These are phyloP conservation scores for Redunca redunca DNA, from an alignment of 2,113 vertebrate species.

Conservation along the genomic window DNA sequence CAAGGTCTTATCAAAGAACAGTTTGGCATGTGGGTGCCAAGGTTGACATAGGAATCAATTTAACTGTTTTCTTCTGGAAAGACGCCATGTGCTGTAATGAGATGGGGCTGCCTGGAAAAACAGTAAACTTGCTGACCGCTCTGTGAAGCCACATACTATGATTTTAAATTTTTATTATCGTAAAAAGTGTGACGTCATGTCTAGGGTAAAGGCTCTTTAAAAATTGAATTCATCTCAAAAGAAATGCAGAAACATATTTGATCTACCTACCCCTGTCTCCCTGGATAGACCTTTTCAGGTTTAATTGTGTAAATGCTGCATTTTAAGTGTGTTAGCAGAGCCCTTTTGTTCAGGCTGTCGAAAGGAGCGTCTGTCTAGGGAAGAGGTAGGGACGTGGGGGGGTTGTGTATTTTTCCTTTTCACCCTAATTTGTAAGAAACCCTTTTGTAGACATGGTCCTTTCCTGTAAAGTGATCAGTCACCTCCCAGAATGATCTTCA, in stretches of 20 bases:
- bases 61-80: constrained; percentile 35
- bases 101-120: constrained; percentile 54
- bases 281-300: constrained; percentile 45
- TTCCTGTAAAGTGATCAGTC: constrained; percentile 60
- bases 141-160: constrained; percentile 29
- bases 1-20: constrained; percentile 36
- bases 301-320: constrained; percentile 38
- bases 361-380: constrained; percentile 7
- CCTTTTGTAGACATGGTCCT: constrained; percentile 46
- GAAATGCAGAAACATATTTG: constrained; percentile 51
- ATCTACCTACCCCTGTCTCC: constrained; percentile 45
- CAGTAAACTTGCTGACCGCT: constrained; percentile 35
- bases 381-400: not conserved
- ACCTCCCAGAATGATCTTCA: constrained; percentile 49
- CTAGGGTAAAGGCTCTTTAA: constrained; percentile 62
- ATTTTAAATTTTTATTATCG: constrained; percentile 63
- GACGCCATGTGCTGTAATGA: constrained; percentile 23
- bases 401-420: not conserved
- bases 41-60: constrained; percentile 39
- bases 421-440: constrained; percentile 42
- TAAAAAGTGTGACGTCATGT: constrained; percentile 48
- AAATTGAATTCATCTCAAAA: constrained; percentile 69
- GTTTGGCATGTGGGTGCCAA: not conserved
- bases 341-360: constrained; percentile 42
- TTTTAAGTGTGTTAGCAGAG: constrained; percentile 26